Base-by-base conservation (phyloP, 2,888 invertebrate genomes). In the Epinotia brunnichana region DNA sequence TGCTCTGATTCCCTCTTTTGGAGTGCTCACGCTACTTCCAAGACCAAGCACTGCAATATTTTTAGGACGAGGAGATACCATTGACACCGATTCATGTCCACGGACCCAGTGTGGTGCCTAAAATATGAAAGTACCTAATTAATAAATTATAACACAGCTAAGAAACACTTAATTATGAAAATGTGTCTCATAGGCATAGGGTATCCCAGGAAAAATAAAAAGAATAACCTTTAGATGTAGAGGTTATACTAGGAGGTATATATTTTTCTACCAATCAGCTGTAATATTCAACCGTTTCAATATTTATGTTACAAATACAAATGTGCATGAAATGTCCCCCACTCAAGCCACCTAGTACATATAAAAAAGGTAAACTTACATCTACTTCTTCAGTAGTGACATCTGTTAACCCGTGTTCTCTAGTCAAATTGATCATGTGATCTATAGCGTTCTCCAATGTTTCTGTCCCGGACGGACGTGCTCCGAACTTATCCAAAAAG, bases 1-100 rank as follows among this genome's bases (percentile, higher is more conserved):
- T 15, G 96, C 96, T 44, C 94, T 94, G 48, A 97, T 95, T 11
- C 97, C 97, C 70, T 94, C 94, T 44, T 87, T 82, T 3, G 95
- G 94, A 21, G 97, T 97, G 61, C 95, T 95, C 1, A 97, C 90
- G 79, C 95, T 96, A 44, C 91, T 89, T 3, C 96, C 97, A 3
- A 97, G 88, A 1, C 96, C 96, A 29, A 97, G 85, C 74, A 97
- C 92, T 2, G 93, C 91, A 63, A 97, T 84, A 11, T 94, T 90
- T 78, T 95, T 94, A 0, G 79, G 74, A 57, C 95, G 87, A 13
- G 97, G 97, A 75, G 88, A 79, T 35, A 96, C 71, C 85, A 97
- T 89, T 24, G 86, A 87, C 0, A 95, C 95, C 3, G 91, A 94
- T 88, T 97, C 97, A 9, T 92, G 84, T 4, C 96, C 95, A 77